phyloP scores from a whole-genome alignment of 2,797 vertebrate genomes.

The Rallus crepitans region DNA sequence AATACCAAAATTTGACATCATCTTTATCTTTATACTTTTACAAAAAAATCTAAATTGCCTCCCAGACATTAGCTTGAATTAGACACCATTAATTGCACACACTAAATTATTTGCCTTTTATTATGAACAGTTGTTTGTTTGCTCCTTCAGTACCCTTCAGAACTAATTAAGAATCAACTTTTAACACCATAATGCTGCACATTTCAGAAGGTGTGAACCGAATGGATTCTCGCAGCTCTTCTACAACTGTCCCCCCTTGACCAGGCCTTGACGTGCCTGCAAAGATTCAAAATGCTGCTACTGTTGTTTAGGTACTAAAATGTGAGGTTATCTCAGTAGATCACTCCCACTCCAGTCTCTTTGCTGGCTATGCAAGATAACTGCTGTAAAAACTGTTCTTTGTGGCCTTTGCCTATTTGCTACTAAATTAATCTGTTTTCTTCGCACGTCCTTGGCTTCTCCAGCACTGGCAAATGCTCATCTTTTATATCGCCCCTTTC shows the following conservation, averaged over 20 bases:
- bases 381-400: conserved; percentile 14
- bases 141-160: background rate
- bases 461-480: conserved; percentile 3
- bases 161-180: conserved; percentile 4
- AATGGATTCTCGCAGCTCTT: background rate
- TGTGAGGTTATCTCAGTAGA: conserved; percentile 28
- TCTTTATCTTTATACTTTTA: background rate
- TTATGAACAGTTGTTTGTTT: background rate
- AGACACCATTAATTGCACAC: background rate
- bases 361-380: conserved; percentile 20
- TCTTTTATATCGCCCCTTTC: conserved; percentile 31
- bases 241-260: background rate
- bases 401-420: conserved; percentile 10
- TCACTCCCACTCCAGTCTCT: background rate
- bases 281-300: conserved; percentile 19
- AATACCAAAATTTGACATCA: background rate
- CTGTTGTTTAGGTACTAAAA: conserved; percentile 36
- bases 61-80: background rate
- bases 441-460: conserved; percentile 58
- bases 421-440: conserved; percentile 59
- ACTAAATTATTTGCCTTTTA: background rate
- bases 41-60: background rate
- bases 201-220: background rate
- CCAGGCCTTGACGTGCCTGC: background rate
- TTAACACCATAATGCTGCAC: background rate